A percentile compares a stretch with the other conserved stretches of the same genome.
Conservation (phyloP, 2,888 invertebrate species). For the Aphidoletes aphidimyza region DNA sequence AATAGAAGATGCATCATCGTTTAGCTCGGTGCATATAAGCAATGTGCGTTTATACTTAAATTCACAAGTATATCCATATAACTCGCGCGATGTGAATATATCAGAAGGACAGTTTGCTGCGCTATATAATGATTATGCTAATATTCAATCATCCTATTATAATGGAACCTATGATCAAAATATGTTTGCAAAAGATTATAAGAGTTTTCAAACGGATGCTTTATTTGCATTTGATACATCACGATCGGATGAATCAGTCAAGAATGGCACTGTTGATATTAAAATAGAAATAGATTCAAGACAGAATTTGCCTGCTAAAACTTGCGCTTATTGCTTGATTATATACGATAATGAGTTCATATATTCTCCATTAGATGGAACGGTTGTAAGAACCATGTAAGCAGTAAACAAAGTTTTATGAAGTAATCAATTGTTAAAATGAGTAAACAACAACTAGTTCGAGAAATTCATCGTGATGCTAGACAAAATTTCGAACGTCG, state of each 20-base stretch:
- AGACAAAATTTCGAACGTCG: background rate
- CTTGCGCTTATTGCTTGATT: slow-evolving; percentile 56
- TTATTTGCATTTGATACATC: slow-evolving; percentile 60
- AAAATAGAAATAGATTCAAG: slow-evolving; percentile 60
- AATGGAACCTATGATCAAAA: background rate
- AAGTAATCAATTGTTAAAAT: too few relatives aligned
- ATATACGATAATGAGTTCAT: too few relatives aligned
- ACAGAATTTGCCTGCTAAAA: slow-evolving; percentile 58
- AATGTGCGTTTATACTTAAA: slow-evolving; percentile 63
- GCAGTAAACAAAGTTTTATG: too few relatives aligned
- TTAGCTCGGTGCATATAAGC: slow-evolving; percentile 60
- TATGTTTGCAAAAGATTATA: background rate
- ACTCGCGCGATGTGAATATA: slow-evolving; percentile 61
- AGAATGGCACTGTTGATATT: slow-evolving; percentile 60
- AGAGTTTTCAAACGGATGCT: slow-evolving; percentile 26
- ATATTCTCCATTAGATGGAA: too few relatives aligned
- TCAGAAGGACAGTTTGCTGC: slow-evolving; percentile 59
- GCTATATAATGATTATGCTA: slow-evolving; percentile 60
- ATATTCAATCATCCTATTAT: slow-evolving; percentile 60
- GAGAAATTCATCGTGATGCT: background rate
- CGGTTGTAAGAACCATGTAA: too few relatives aligned
- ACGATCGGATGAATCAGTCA: slow-evolving; percentile 59
- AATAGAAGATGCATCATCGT: slow-evolving; percentile 58
- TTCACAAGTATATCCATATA: slow-evolving; percentile 62
- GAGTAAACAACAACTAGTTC: background rate